Evolutionary conservation across 2,888 invertebrate species (phyloP), one percentile per base, ranked within the genome.

Genomic region (Drosophila cognata): DNA sequence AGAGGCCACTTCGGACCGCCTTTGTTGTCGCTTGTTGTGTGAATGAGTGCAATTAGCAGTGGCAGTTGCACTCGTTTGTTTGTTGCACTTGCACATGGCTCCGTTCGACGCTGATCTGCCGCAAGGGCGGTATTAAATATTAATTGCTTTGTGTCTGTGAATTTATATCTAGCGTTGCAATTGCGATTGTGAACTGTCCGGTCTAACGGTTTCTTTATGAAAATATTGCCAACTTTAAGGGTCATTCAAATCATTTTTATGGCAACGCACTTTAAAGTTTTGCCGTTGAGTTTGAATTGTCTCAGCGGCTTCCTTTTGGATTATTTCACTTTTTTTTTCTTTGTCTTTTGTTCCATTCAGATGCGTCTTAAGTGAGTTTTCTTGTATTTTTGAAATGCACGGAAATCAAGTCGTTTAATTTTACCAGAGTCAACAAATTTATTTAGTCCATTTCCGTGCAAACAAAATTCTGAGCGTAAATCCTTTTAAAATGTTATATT

Each of bases 11-110:
- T 84, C 69, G 67, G 73, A 58, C 53, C 77, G 70, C 69, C 72
- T 83, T 83, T 83, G 84, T 88, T 82, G 84, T 52, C 71, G 71
- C 64, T 56, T 65, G 74, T 62, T 82, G 83, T 87, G 88, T 87
- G 86, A 87, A 85, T 89, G 83, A 85, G 85, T 83, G 89, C 89
- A 89, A 86, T 89, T 86, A 86, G 77, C 83, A 81, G 69, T 66
- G 78, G 69, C 84, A 88, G 82, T 74, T 84, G 80, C 80, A 74
- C 81, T 80, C 81, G 74, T 76, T 86, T 79, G 80, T 72, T 74
- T 72, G 77, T 55, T 63, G 59, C 73, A 29, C 43, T 41, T 60
- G 59, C 72, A 29, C 21, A 33, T 46, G 16, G 16, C 50, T 31
- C 63, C 31, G 58, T 53, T 58, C 65, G 59, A 48, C 55, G 71